Percentiles rank a stretch among this genome's conserved stretches.
Conservation (phyloP, 2,797 vertebrate genomes). For the Sus cebifrons region DNA sequence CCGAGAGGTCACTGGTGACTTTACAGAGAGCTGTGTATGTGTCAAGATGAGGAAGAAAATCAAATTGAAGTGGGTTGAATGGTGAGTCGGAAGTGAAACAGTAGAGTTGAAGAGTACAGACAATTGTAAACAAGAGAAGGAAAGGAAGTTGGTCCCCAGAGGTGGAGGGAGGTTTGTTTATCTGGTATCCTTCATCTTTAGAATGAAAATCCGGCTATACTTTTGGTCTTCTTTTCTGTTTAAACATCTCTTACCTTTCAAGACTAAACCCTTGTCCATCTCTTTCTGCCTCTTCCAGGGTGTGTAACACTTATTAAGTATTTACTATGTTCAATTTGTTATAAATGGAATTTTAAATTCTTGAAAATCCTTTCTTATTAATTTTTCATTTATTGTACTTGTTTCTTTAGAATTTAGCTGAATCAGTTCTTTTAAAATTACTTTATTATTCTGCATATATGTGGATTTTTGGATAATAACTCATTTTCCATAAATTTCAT, state of each 20-base stretch:
- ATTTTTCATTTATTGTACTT: neutral
- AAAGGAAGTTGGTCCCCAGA: neutral
- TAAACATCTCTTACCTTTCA: neutral
- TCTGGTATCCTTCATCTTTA: neutral
- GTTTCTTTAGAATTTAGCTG: neutral
- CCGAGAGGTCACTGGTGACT: neutral
- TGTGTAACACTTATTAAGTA: neutral
- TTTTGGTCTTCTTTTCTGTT: neutral
- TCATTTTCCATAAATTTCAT: constrained; percentile 82
- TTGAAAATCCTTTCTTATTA: neutral
- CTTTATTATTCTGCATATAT: neutral
- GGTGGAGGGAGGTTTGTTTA: neutral
- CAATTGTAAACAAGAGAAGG: neutral
- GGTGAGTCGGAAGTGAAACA: neutral
- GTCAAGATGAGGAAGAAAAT: neutral
- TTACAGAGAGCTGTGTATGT: neutral
- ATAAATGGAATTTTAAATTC: neutral
- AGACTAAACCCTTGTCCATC: neutral
- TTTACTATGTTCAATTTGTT: neutral
- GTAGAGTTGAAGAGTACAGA: neutral
- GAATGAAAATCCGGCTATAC: constrained; percentile 17
- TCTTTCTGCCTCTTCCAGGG: neutral
- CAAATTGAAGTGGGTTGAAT: neutral
- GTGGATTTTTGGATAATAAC: constrained; percentile 65
- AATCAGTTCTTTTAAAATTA: neutral